Evolutionary conservation across 2,113 vertebrate species (phyloP), one percentile per base, ranked within the genome.

Genomic region (Leiothrix lutea): DNA sequence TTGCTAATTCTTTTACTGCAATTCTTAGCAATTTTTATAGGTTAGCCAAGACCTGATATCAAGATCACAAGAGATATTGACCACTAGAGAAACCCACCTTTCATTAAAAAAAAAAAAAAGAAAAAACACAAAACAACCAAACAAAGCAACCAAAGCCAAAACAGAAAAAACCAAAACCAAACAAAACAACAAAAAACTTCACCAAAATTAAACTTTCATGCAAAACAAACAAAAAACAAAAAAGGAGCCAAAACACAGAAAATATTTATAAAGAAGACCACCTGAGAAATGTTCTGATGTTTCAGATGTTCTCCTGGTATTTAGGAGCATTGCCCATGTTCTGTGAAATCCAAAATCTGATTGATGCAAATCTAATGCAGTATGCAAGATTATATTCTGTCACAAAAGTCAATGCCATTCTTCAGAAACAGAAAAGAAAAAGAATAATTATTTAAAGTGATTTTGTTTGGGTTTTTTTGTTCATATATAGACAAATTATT

Each of bases 131-230:
- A 42, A 19, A 36, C 12, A 7, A 36, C 4, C 11, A 35, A 45
- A 48, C 11, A 4, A 70, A 51, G 2, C 15, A 53, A 38, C 2
- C 4, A 5, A 57, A 51, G 26, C 6, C 18, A 31, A 33, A 1
- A 33, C 12, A 22, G 29, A 29, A 18, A 6, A 51, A 51, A 28
- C 17, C 28, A 53, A 56, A 56, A 66, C 19, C 14, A 24, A 45
- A 25, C 7, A 26, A 26, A 1, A 70, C 23, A 35, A 28, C 26
- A 0, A 64, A 38, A 66, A 1, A 26, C 18, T 23, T 3, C 9
- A 57, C 8, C 14, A 12, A 35, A 56, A 48, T 42, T 8, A 51
- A 47, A 13, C 2, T 0, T 7, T 20, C 2, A 48, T 19, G 2
- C 16, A 72, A 20, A 51, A 53, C 19, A 75, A 2, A 71, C 14